Evolutionary conservation across 2,888 invertebrate species (phyloP), one percentile per base, ranked within the genome.

Genomic region (Mamestra brassicae): DNA sequence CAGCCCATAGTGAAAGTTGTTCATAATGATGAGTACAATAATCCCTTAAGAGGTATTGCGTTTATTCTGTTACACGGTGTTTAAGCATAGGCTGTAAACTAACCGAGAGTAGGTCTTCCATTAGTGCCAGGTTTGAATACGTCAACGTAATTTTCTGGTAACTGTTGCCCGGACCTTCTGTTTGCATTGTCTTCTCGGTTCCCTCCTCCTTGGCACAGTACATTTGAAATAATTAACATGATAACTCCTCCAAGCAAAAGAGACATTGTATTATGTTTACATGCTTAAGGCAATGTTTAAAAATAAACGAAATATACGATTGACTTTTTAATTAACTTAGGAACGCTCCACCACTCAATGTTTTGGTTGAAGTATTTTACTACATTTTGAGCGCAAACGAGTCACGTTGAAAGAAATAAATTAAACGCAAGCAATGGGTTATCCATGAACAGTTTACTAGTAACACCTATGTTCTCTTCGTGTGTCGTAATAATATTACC

Each of bases 51-150:
- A 26, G 26, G 26, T 26, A 26, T 26, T 26, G 26, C 26, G 26
- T 26, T 26, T 26, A 26, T 26, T 26, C 26, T 26, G 26, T 26
- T 26, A 26, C 26, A 26, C 26, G 26, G 26, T 26, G 15, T 55
- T 42, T 34, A 17, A 73, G 38, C 4, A n/a, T n/a, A 63, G 1
- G 65, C 11, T 42, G 38, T 5, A 17, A 78, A 90, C 90, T 88
- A 86, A 93, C 92, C 91, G 4, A 91, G 84, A 13, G 84, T 83
- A 13, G 89, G 88, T 76, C 76, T 90, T 8, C 83, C 83, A n/a
- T 74, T 73, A n/a, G 54, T 45, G 34, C 87, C 88, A 11, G 86
- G 82, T n/a, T 85, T 52, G 85, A 93, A 93, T 55, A 92, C 78
- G 73, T 93, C 93, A 58, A 86, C 88, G 70, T 85, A 92, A 26